phyloP scores from a whole-genome alignment of 2,113 vertebrate species.

The Struthidea cinerea region DNA sequence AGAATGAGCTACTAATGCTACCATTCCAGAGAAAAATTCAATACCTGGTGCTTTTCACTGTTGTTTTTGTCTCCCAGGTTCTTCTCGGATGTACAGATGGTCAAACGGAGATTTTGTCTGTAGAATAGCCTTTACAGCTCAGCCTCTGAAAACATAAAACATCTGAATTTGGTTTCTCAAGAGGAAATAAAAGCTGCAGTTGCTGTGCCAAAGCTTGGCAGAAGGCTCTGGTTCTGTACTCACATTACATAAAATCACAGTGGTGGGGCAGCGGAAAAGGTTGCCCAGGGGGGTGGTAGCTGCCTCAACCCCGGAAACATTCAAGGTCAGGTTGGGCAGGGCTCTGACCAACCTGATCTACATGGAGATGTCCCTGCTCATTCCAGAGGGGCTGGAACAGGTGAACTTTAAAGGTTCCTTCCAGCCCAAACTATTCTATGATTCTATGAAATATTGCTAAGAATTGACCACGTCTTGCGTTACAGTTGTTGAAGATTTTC shows the following conservation, averaged over 20 bases:
- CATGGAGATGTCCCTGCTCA: not conserved
- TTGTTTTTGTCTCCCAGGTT: not conserved
- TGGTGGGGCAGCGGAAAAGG: not conserved
- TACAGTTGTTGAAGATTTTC: not conserved
- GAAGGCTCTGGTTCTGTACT: not conserved
- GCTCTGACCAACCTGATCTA: not conserved
- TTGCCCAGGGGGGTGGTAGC: not conserved
- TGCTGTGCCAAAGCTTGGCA: not conserved
- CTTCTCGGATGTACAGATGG: not conserved
- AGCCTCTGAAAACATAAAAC: not conserved
- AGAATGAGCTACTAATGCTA: not conserved
- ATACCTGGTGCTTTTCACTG: not conserved
- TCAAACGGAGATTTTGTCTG: not conserved
- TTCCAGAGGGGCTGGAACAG: not conserved
- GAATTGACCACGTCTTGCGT: not conserved
- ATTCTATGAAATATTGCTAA: not conserved
- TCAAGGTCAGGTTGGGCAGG: not conserved
- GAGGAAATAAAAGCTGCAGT: not conserved
- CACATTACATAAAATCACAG: not conserved
- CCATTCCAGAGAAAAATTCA: not conserved
- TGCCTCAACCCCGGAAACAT: not conserved
- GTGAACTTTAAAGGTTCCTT: not conserved
- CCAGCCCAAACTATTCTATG: not conserved
- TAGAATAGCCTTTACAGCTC: not conserved
- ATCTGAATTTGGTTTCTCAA: not conserved